Conservation (phyloP, 2,797 vertebrate species). For the Tenualosa ilisha region DNA sequence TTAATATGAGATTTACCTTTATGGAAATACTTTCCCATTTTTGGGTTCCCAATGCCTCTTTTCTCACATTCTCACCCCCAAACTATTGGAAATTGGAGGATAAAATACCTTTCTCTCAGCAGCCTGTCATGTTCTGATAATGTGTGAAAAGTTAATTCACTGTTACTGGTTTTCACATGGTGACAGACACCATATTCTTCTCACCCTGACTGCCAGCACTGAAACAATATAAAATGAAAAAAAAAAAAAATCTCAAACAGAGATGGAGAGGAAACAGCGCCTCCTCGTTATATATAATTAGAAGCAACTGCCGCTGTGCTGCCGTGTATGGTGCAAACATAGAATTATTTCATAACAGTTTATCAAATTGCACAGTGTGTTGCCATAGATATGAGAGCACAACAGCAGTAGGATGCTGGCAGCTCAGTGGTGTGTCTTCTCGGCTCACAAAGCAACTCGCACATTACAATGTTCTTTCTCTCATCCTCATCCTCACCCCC, state of each 20-base stretch:
- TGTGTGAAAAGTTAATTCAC: slow-evolving; percentile 69
- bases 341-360: slow-evolving; percentile 19
- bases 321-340: slow-evolving; percentile 33
- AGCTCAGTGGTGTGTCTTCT: slow-evolving; percentile 34
- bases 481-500: neutral
- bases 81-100: slow-evolving; percentile 67
- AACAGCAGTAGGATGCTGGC: slow-evolving; percentile 22
- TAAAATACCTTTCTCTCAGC: slow-evolving; percentile 69
- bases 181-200: slow-evolving; percentile 17
- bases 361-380: slow-evolving; percentile 31
- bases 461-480: slow-evolving; percentile 33
- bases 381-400: slow-evolving; percentile 39
- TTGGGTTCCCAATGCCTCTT: slow-evolving; percentile 55
- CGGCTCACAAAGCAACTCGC: slow-evolving; percentile 29
- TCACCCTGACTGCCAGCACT: slow-evolving; percentile 50
- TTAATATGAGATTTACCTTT: slow-evolving; percentile 45
- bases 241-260: slow-evolving; percentile 4
- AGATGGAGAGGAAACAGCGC: slow-evolving; percentile 26
- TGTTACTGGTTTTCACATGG: slow-evolving; percentile 39
- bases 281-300: slow-evolving; percentile 52
- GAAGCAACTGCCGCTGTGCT: slow-evolving; percentile 18
- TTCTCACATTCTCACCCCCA: slow-evolving; percentile 57
- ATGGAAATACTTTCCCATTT: slow-evolving; percentile 47
- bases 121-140: slow-evolving; percentile 66
- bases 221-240: slow-evolving; percentile 30